Percentiles rank a stretch among this genome's conserved stretches.
Conservation (phyloP, 2,113 vertebrate species). For the Spheniscus mendiculus region DNA sequence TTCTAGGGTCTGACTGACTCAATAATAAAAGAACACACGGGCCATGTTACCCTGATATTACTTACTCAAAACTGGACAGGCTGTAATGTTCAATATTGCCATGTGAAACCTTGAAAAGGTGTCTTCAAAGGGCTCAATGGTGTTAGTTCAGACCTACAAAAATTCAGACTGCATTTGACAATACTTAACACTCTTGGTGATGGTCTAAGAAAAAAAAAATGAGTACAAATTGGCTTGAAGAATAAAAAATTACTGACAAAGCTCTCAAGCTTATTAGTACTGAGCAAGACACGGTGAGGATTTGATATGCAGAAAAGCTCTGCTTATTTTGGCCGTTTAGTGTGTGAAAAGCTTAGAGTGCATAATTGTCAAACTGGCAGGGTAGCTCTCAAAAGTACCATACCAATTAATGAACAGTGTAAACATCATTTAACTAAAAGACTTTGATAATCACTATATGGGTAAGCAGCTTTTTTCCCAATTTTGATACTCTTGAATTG, state of each 20-base stretch:
- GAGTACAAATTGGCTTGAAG: not conserved
- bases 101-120: not conserved
- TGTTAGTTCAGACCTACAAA: not conserved
- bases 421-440: conserved; percentile 7
- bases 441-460: not conserved
- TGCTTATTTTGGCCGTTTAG: not conserved
- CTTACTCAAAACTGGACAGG: not conserved
- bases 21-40: not conserved
- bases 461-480: not conserved
- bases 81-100: not conserved
- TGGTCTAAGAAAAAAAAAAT: not conserved
- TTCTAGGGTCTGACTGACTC: not conserved
- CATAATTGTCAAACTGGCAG: not conserved
- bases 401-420: conserved; percentile 3
- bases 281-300: not conserved
- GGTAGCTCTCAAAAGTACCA: conserved; percentile 1
- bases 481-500: not conserved
- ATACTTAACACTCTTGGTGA: not conserved
- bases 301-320: not conserved
- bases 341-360: not conserved
- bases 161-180: not conserved
- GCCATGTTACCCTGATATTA: not conserved
- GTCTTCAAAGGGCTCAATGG: not conserved
- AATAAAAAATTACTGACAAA: not conserved
- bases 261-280: not conserved